Conservation (phyloP, 2,888 invertebrate genomes). For the Timema cristinae region DNA sequence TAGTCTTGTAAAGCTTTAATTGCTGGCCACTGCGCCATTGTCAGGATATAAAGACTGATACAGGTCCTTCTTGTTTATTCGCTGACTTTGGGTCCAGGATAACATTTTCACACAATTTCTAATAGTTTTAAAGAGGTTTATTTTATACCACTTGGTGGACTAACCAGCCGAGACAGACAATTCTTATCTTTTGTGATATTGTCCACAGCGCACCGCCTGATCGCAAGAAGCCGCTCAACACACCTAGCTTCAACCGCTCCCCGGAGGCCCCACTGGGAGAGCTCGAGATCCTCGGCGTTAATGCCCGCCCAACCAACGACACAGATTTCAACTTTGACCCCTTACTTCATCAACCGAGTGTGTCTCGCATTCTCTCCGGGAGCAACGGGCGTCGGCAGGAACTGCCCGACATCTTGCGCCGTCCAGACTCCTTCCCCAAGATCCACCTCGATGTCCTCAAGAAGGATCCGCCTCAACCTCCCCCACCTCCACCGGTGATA, state of each 20-base stretch:
- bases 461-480: constrained; percentile 21
- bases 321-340: constrained; percentile 57
- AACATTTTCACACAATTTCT: no score
- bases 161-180: no score
- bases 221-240: constrained; percentile 34
- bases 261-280: constrained; percentile 30
- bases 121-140: no score
- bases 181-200: neutral
- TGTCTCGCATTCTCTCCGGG: constrained; percentile 79
- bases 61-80: no score
- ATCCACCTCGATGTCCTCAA: constrained; percentile 29
- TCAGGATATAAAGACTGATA: no score
- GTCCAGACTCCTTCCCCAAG: constrained; percentile 46
- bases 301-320: constrained; percentile 37
- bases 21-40: no score
- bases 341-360: constrained; percentile 73
- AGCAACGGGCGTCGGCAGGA: constrained; percentile 69
- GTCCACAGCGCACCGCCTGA: constrained; percentile 22
- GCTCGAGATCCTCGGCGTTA: constrained; percentile 31
- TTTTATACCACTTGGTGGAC: no score
- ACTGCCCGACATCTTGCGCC: constrained; percentile 41
- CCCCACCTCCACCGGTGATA: constrained; percentile 19
- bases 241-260: constrained; percentile 31
- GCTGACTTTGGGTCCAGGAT: no score
- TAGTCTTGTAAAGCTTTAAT: no score